Evolutionary conservation across 1,140 invertebrate genomes (phyloP), one percentile per base, ranked within the genome.

Genomic region (Macrotrachela quadricornifera): DNA sequence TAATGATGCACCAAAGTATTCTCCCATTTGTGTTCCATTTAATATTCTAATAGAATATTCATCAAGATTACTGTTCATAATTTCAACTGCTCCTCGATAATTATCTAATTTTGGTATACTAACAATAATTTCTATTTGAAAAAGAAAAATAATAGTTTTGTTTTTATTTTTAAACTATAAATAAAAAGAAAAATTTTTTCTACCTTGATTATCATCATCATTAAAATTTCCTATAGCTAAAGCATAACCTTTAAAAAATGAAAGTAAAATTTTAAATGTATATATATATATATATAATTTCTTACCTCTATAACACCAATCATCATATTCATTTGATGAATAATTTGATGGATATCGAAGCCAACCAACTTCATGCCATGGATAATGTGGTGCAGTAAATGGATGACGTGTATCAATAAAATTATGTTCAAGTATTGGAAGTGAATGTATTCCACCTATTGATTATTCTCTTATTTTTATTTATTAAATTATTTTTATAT

Each of bases 41-140:
- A 39, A 36, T 40, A 1, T 42, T 30, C 40, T 18, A 37, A 37
- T 21, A 16, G 14, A 43, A 16, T 1, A 49, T 38, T 13, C 13
- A 15, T 16, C 13, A 49, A 49, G 21, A 37, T 8, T 49, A 15
- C 42, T 18, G 83, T 65, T 80, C 96, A 56, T 42, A 8, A 96
- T 83, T 68, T 90, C 96, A 3, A 97, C 83, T 0, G 84, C 82
- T 9, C 90, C 90, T 12, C 75, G 71, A 13, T 78, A 83, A 49
- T 81, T 76, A 30, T 75, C 73, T 16, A 85, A 85, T 56, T 95
- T 96, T 0, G 92, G 92, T 1, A 90, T 88, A 15, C 91, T 91
- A 37, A 96, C 85, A 10, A 82, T 86, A 58, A 97, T 80, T 72
- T 97, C 91, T 84, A 18, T 44, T 3, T n/a, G 8, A 18, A 2